phyloP scores from a whole-genome alignment of 2,113 vertebrate genomes.

The Rhynchomys soricoides region DNA sequence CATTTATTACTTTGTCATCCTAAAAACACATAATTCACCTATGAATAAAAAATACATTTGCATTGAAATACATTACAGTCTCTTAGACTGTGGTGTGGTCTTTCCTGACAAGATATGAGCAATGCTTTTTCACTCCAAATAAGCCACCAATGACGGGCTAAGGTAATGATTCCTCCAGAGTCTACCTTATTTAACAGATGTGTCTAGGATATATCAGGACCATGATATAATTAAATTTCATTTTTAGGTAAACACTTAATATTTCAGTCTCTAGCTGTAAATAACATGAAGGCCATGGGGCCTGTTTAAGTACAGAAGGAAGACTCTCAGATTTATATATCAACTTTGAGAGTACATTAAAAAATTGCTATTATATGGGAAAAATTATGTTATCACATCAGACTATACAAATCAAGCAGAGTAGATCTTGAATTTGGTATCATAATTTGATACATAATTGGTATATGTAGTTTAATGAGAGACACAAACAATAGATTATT shows the following conservation, averaged over 20 bases:
- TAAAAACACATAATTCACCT: slow-evolving; percentile 25
- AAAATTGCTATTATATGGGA: background rate
- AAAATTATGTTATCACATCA: background rate
- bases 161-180: background rate
- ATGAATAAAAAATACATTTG: slow-evolving; percentile 16
- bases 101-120: background rate
- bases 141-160: background rate
- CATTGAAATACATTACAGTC: background rate
- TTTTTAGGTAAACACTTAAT: slow-evolving; percentile 53
- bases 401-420: background rate
- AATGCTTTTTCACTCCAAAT: background rate
- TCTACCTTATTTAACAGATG: background rate
- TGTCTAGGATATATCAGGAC: background rate
- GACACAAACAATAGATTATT: background rate
- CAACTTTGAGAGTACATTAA: background rate
- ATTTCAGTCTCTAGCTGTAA: slow-evolving; percentile 37
- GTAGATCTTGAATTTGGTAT: background rate
- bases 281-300: background rate
- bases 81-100: background rate
- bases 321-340: background rate
- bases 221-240: slow-evolving; percentile 21
- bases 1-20: slow-evolving; percentile 50
- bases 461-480: background rate
- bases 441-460: background rate
- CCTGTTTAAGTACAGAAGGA: background rate